Percentiles rank a stretch among this genome's conserved stretches.
Evolutionary conservation across 1,140 invertebrate species (phyloP).

Genomic region (Aphaenogaster ashmeadi): DNA sequence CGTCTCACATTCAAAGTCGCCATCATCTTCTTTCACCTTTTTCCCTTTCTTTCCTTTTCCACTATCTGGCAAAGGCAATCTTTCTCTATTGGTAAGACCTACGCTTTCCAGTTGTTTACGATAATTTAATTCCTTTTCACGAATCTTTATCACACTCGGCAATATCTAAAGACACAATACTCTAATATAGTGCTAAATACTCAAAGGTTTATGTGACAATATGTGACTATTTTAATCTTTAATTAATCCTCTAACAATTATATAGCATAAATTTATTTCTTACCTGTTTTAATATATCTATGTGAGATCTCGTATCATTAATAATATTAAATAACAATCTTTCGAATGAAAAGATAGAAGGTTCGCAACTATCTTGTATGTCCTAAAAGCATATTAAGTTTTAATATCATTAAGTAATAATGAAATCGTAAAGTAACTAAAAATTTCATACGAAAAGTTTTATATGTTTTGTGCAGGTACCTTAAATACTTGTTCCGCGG

Average conservation of each 20-base stretch:
- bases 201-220: constrained; percentile 3
- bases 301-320: constrained; percentile 90
- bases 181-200: neutral
- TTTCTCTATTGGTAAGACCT: constrained; percentile 90
- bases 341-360: constrained; percentile 96
- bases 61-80: constrained; percentile 88
- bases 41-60: constrained; percentile 87
- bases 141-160: constrained; percentile 86
- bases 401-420: constrained; percentile 41
- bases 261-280: constrained; percentile 30
- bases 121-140: constrained; percentile 87
- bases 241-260: constrained; percentile 15
- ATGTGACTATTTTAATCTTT: neutral
- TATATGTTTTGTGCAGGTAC: constrained; percentile 85
- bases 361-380: constrained; percentile 94
- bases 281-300: constrained; percentile 90
- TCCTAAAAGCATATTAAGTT: constrained; percentile 88
- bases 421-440: constrained; percentile 22
- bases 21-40: constrained; percentile 89
- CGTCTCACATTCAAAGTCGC: constrained; percentile 93
- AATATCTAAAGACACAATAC: constrained; percentile 83
- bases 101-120: constrained; percentile 87
- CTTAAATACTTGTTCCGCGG: constrained; percentile 91
- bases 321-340: constrained; percentile 93
- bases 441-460: constrained; percentile 36